Evolutionary conservation across 2,113 vertebrate species (phyloP).

Genomic region (Lethenteron camtschaticum): DNA sequence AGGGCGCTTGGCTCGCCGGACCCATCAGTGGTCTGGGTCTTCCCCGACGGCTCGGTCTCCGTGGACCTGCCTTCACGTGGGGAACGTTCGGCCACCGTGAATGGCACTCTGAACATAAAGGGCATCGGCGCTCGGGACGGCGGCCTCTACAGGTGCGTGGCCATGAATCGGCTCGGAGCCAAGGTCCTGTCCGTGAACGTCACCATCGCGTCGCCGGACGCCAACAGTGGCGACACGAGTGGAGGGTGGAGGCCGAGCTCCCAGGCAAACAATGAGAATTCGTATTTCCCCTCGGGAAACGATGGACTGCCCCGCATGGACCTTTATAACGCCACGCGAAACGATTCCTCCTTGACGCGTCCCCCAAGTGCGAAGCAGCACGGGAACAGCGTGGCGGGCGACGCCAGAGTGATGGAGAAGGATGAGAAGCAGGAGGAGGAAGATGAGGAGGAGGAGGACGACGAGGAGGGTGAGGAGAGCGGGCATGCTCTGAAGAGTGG

Average conservation of each 20-base stretch:
- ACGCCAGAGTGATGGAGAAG: constrained; percentile 31
- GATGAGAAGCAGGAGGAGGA: constrained; percentile 11
- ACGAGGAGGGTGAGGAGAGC: no score
- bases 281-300: no score
- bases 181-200: constrained; percentile 33
- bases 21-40: constrained; percentile 50
- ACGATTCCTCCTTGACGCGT: no score
- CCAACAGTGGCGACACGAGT: no score
- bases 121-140: constrained; percentile 25
- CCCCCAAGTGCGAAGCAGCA: constrained; percentile 12
- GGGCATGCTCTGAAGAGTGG: no score
- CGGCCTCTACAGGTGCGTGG: constrained; percentile 56
- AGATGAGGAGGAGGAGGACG: no score
- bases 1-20: constrained; percentile 29
- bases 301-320: no score
- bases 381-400: constrained; percentile 25
- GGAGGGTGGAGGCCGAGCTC: no score
- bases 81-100: constrained; percentile 18
- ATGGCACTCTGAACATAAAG: constrained; percentile 39
- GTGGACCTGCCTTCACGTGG: constrained; percentile 23
- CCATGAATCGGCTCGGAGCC: constrained; percentile 39
- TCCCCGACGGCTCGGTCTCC: constrained; percentile 32
- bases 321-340: no score
- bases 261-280: no score
- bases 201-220: constrained; percentile 13